Evolutionary conservation across 2,113 vertebrate genomes (phyloP).

Genomic region (Oceanites oceanicus): DNA sequence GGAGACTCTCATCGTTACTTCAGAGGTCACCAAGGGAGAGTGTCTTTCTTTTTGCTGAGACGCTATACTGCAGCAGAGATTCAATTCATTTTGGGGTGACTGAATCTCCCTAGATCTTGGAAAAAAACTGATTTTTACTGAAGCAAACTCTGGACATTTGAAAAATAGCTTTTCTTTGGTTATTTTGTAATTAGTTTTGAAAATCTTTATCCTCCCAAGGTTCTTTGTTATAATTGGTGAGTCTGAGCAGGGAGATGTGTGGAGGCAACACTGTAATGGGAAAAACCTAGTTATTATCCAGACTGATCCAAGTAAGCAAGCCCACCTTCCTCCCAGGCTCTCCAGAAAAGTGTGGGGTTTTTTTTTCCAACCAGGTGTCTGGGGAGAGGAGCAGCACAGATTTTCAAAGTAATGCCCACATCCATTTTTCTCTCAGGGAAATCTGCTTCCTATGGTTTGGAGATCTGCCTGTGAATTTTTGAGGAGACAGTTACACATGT

Average conservation of each 20-base stretch:
- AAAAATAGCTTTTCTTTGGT: neutral
- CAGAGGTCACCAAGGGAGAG: neutral
- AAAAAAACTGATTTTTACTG: neutral
- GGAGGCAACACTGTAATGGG: neutral
- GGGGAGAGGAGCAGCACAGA: neutral
- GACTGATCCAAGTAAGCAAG: neutral
- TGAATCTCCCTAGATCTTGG: neutral
- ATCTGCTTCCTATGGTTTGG: neutral
- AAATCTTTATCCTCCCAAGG: neutral
- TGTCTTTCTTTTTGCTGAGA: neutral
- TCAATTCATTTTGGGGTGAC: neutral
- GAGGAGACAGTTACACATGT: neutral
- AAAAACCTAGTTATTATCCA: neutral
- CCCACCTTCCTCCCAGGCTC: neutral
- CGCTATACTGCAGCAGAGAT: neutral
- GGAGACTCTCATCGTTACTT: neutral
- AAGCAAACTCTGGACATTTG: neutral
- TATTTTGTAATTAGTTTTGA: neutral
- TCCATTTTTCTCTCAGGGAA: neutral
- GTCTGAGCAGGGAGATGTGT: neutral
- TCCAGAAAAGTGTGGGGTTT: neutral
- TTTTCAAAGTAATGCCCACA: neutral
- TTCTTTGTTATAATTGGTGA: neutral
- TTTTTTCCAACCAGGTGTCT: neutral
- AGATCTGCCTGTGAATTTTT: neutral